Evolutionary conservation across 2,113 vertebrate species (phyloP).

Genomic region (Phocoena phocoena): DNA sequence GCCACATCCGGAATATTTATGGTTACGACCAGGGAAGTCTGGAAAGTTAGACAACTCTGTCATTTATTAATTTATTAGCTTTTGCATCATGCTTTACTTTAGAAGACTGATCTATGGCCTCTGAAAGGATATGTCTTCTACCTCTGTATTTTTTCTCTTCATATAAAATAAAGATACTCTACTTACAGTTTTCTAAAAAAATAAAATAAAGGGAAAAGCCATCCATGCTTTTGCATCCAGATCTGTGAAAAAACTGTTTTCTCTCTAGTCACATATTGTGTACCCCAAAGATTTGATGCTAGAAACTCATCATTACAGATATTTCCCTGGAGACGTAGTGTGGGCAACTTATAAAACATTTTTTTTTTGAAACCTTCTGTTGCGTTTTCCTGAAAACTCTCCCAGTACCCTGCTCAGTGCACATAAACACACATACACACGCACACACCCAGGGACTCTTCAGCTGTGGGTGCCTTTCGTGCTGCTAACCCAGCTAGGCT

Average conservation of each 20-base stretch:
- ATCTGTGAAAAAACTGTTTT: not conserved
- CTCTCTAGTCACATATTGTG: not conserved
- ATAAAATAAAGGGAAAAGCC: not conserved
- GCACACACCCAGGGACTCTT: not conserved
- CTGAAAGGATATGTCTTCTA: constrained; percentile 26
- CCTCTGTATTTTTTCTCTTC: constrained; percentile 20
- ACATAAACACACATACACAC: not conserved
- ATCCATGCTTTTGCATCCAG: not conserved
- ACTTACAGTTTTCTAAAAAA: constrained; percentile 27
- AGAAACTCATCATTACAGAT: not conserved
- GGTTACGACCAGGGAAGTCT: constrained; percentile 43
- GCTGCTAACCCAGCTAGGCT: not conserved
- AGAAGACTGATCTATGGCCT: constrained; percentile 14
- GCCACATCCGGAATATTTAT: constrained; percentile 58
- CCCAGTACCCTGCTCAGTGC: not conserved
- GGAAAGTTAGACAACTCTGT: not conserved
- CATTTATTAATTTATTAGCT: constrained; percentile 49
- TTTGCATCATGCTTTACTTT: constrained; percentile 44
- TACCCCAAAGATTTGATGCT: not conserved
- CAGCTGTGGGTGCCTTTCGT: not conserved
- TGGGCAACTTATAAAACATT: not conserved
- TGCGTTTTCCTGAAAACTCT: not conserved
- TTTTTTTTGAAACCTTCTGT: not conserved
- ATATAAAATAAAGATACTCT: constrained; percentile 43
- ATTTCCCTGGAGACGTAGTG: not conserved